A percentile compares a stretch with the other conserved stretches of the same genome.
These are phyloP conservation scores for Aldabrachelys gigantea DNA, from an alignment of 2,113 vertebrate genomes.

Conservation along the genomic window DNA sequence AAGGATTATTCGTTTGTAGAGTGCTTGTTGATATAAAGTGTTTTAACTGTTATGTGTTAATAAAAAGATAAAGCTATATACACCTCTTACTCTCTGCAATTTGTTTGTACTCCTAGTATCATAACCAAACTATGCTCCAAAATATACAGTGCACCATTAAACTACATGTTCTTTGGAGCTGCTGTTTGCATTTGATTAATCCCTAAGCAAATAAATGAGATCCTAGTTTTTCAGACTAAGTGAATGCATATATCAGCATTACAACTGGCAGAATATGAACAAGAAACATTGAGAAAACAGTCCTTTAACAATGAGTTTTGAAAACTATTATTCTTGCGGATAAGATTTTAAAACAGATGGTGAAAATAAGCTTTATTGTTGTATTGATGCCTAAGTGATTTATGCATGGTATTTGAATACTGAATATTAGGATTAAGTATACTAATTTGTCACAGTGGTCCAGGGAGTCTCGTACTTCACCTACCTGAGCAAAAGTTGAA, in stretches of 20 bases:
- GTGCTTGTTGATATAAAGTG: not conserved
- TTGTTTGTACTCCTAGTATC: not conserved
- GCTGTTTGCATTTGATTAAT: conserved; percentile 6
- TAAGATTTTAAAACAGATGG: conserved; percentile 30
- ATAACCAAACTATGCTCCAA: not conserved
- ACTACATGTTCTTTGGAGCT: not conserved
- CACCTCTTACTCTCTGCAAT: not conserved
- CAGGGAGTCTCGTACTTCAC: not conserved
- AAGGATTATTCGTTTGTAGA: not conserved
- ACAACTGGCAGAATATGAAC: not conserved
- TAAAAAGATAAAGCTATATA: not conserved
- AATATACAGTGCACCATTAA: not conserved
- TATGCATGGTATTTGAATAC: conserved; percentile 15
- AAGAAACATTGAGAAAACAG: not conserved
- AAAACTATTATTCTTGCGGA: conserved; percentile 9
- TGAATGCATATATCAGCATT: not conserved
- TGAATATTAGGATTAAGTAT: not conserved
- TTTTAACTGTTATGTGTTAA: not conserved
- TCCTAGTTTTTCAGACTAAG: not conserved
- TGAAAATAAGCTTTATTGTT: not conserved
- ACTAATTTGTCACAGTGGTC: not conserved
- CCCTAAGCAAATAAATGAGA: not conserved
- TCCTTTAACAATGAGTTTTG: not conserved
- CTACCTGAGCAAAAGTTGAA: not conserved
- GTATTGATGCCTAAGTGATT: conserved; percentile 1